phyloP scores from a whole-genome alignment of 2,113 vertebrate genomes.

The Sitta europaea region DNA sequence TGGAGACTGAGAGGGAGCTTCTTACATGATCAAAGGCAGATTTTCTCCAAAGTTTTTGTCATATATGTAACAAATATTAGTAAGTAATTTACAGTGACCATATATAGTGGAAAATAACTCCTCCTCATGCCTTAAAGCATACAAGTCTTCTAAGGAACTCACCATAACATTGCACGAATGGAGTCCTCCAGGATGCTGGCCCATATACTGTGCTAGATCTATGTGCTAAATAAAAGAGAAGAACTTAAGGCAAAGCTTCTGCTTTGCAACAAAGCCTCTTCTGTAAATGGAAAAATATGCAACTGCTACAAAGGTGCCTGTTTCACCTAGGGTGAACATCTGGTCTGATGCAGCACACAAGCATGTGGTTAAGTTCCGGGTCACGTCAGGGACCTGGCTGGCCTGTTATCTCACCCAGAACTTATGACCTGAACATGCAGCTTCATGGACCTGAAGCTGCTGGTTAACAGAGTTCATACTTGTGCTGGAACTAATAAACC shows the following conservation, averaged over 20 bases:
- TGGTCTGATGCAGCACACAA: neutral
- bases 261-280: neutral
- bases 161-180: constrained; percentile 81
- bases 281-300: neutral
- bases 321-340: neutral
- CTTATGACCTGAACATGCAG: neutral
- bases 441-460: neutral
- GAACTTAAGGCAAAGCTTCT: neutral
- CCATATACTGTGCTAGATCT: constrained; percentile 87
- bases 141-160: neutral
- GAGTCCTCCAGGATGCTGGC: constrained; percentile 86
- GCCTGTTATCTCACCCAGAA: neutral
- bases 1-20: neutral
- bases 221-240: constrained; percentile 76
- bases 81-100: neutral
- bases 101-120: neutral
- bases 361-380: neutral
- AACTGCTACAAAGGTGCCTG: neutral
- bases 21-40: neutral
- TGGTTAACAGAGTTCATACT: neutral
- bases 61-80: neutral
- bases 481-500: neutral
- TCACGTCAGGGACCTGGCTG: neutral
- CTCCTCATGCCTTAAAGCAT: neutral
- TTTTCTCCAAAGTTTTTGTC: neutral